Percentiles rank a stretch among this genome's conserved stretches.
These are phyloP conservation scores for Solenopsis invicta DNA, from an alignment of 1,140 invertebrate genomes.

Conservation along the genomic window DNA sequence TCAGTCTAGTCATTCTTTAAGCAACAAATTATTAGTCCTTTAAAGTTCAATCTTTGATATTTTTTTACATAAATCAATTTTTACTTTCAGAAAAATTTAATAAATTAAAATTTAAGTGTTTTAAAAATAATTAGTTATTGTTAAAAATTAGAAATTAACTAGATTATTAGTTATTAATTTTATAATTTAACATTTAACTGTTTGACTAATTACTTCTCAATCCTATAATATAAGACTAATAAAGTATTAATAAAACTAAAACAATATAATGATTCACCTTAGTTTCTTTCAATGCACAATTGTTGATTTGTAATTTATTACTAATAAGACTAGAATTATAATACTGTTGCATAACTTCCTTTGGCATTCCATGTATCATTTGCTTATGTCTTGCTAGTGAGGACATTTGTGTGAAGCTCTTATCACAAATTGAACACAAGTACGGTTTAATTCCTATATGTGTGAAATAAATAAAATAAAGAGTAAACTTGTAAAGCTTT, in stretches of 20 bases:
- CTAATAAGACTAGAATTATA: slow-evolving; percentile 39
- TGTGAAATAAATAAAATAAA: slow-evolving; percentile 23
- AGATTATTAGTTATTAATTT: too few species aligned
- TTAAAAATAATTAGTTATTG: too few species aligned
- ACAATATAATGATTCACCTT: slow-evolving; percentile 49
- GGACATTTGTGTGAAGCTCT: slow-evolving; percentile 85
- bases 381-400: slow-evolving; percentile 82
- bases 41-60: too few species aligned
- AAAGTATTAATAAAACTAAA: slow-evolving; percentile 1
- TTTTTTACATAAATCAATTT: too few species aligned
- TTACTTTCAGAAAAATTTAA: too few species aligned
- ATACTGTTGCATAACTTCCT: slow-evolving; percentile 57
- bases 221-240: slow-evolving; percentile 45
- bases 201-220: too few species aligned
- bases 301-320: not conserved
- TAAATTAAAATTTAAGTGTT: too few species aligned
- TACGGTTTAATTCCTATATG: slow-evolving; percentile 85
- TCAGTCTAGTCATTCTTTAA: too few species aligned
- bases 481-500: not conserved
- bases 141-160: too few species aligned
- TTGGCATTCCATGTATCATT: slow-evolving; percentile 77
- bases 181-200: too few species aligned
- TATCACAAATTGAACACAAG: slow-evolving; percentile 85
- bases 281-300: slow-evolving; percentile 14
- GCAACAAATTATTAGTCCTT: too few species aligned